These are phyloP conservation scores for Geopemphigus sp. DNA, from an alignment of 1,140 invertebrate species.

Conservation along the genomic window DNA sequence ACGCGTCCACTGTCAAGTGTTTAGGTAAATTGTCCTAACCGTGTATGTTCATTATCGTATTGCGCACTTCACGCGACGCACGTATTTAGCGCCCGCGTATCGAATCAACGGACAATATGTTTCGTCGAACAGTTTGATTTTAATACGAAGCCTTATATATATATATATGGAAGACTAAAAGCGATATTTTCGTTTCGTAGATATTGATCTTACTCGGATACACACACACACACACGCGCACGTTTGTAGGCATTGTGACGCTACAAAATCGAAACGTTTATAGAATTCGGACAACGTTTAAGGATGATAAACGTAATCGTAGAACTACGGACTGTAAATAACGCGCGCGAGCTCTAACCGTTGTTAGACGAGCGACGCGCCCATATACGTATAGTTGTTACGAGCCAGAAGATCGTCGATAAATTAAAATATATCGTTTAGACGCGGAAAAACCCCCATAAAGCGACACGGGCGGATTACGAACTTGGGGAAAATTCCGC, in stretches of 20 bases:
- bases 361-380: too few species aligned
- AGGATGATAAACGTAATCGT: not conserved
- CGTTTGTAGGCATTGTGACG: not conserved
- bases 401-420: not conserved
- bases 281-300: not conserved
- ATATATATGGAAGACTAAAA: not conserved
- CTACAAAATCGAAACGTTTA: not conserved
- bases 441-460: too few species aligned
- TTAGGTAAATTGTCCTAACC: too few species aligned
- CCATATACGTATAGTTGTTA: too few species aligned
- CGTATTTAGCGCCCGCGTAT: not conserved
- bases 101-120: not conserved
- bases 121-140: not conserved
- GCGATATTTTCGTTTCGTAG: not conserved
- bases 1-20: not conserved
- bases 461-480: not conserved
- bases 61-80: not conserved
- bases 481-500: not conserved
- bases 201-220: not conserved
- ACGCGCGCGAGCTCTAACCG: too few species aligned
- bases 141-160: too few species aligned
- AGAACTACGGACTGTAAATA: too few species aligned
- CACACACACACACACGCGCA: too few species aligned
- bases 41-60: too few species aligned
- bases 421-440: conserved; percentile 19